Evolutionary conservation across 2,113 vertebrate species (phyloP).

Genomic region (Girardinichthys multiradiatus): DNA sequence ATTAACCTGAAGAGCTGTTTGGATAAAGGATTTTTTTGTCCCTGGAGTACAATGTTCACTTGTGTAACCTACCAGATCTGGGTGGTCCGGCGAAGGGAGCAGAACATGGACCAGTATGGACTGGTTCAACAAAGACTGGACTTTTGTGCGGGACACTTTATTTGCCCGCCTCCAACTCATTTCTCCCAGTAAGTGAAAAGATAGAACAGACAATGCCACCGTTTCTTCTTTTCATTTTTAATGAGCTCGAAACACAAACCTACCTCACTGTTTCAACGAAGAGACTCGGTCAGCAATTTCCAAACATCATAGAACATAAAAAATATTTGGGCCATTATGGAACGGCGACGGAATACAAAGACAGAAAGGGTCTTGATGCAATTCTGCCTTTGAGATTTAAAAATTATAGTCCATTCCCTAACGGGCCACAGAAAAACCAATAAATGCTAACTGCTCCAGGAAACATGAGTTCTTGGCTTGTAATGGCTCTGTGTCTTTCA

Average conservation of each 20-base stretch:
- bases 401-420: conserved; percentile 51
- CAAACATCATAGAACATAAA: conserved; percentile 56
- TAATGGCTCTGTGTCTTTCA: conserved; percentile 55
- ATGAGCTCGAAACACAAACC: conserved; percentile 67
- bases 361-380: conserved; percentile 45
- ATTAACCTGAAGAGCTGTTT: conserved; percentile 44
- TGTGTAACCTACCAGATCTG: conserved; percentile 59
- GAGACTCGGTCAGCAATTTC: conserved; percentile 60
- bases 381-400: conserved; percentile 52
- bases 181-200: conserved; percentile 48
- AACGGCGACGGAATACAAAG: conserved; percentile 35
- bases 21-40: conserved; percentile 36
- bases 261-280: conserved; percentile 42
- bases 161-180: conserved; percentile 34
- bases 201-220: conserved; percentile 61
- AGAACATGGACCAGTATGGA: conserved; percentile 50
- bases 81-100: conserved; percentile 67
- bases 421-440: conserved; percentile 56
- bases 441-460: conserved; percentile 64
- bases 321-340: neutral
- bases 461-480: conserved; percentile 47
- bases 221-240: conserved; percentile 51
- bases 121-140: conserved; percentile 55
- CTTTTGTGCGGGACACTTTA: conserved; percentile 53
- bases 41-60: conserved; percentile 63